Conservation (phyloP, 1,140 invertebrate genomes). For the Drosophila nigrodunni region DNA sequence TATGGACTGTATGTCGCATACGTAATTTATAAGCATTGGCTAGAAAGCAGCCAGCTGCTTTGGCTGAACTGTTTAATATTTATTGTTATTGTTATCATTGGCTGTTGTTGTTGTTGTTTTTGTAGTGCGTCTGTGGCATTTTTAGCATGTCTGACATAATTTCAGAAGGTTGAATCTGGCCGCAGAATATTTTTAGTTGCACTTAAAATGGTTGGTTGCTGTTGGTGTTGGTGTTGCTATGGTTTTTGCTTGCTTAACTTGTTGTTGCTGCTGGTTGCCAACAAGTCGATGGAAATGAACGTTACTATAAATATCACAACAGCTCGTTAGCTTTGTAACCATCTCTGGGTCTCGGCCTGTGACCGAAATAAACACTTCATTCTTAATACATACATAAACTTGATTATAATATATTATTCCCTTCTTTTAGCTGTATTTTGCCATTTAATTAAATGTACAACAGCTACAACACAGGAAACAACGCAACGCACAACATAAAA, state of each 20-base stretch:
- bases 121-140: slow-evolving; percentile 34
- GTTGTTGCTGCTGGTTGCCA: slow-evolving; percentile 8
- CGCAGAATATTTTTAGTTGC: slow-evolving; percentile 73
- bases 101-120: slow-evolving; percentile 5
- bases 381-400: slow-evolving; percentile 21
- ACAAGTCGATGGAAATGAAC: slow-evolving; percentile 34
- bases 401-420: slow-evolving; percentile 11
- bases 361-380: slow-evolving; percentile 63
- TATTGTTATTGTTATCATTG: background rate
- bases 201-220: slow-evolving; percentile 46
- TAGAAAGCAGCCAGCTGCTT: slow-evolving; percentile 19
- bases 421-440: slow-evolving; percentile 1
- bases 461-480: slow-evolving; percentile 2
- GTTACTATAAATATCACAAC: slow-evolving; percentile 53
- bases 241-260: slow-evolving; percentile 9
- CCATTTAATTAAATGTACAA: slow-evolving; percentile 71
- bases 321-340: slow-evolving; percentile 9
- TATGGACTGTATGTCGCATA: slow-evolving; percentile 71
- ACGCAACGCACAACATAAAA: slow-evolving; percentile 10
- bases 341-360: slow-evolving; percentile 15
- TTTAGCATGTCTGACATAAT: slow-evolving; percentile 52
- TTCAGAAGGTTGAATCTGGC: slow-evolving; percentile 42
- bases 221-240: slow-evolving; percentile 6
- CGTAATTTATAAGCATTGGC: slow-evolving; percentile 51
- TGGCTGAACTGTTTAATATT: slow-evolving; percentile 3